Evolutionary conservation across 2,888 invertebrate genomes (phyloP).

Genomic region (Pammene fasciana): DNA sequence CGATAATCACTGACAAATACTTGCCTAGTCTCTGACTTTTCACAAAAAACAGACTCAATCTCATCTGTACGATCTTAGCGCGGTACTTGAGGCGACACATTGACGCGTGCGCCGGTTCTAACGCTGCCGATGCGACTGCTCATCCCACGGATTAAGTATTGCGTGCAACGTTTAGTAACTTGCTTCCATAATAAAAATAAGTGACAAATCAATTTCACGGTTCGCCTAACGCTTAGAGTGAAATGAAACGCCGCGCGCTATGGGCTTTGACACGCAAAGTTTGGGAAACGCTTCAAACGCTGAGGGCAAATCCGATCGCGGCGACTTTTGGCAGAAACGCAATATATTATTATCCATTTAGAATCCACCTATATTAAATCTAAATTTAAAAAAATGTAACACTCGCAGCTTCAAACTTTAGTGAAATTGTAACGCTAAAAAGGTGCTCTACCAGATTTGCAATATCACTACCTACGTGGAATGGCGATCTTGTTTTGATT

Average conservation of each 20-base stretch:
- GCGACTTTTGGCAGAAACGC: background rate
- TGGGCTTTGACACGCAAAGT: constrained; percentile 28
- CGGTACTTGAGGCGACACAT: constrained; percentile 67
- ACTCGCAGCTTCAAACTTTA: background rate
- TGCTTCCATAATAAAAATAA: constrained; percentile 50
- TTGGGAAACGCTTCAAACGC: background rate
- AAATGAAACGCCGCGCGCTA: constrained; percentile 30
- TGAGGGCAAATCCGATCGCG: background rate
- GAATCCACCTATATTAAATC: background rate
- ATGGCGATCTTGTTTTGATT: too few relatives aligned
- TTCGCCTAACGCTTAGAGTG: constrained; percentile 28
- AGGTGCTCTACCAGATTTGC: background rate
- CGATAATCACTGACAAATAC: constrained; percentile 50
- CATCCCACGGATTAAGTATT: constrained; percentile 35
- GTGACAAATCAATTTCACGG: constrained; percentile 59
- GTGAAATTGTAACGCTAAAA: background rate
- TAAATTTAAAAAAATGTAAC: too few relatives aligned
- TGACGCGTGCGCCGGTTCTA: constrained; percentile 56
- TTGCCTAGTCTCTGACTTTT: constrained; percentile 69
- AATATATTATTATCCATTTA: background rate
- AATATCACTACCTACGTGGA: too few relatives aligned
- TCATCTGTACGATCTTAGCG: constrained; percentile 64
- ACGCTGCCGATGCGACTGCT: constrained; percentile 34
- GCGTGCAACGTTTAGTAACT: constrained; percentile 27
- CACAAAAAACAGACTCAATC: constrained; percentile 64